Evolutionary conservation across 1,140 invertebrate species (phyloP), one percentile per base, ranked within the genome.

Genomic region (Acromyrmex charruanus): DNA sequence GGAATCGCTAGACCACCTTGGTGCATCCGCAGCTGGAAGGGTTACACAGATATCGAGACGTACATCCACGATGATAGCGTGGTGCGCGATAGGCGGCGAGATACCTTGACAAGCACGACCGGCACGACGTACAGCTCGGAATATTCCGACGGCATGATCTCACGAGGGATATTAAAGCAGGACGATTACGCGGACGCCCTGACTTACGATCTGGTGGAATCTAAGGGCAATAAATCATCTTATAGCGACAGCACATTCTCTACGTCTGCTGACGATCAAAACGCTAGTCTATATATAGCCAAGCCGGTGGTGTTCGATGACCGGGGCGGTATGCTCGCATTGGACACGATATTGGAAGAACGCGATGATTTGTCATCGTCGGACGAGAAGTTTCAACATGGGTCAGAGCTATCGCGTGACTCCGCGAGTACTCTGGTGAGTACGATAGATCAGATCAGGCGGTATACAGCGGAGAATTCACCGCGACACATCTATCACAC

Each of bases 11-110:
- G 97, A 86, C 96, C 96, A 89, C 96, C 96, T n/a, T 96, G 96
- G 96, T 97, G 96, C 3, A 95, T 97, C 61, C 94, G 96, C n/a
- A 97, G 96, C 35, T 97, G 97, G 97, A 96, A 96, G 91, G 96
- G 96, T 3, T 97, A 96, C 88, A 96, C 95, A 12, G 96, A 97
- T 87, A 97, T 97, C 81, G 96, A 97, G 88, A 96, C 96, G 58
- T 96, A 96, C 91, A 95, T 96, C 18, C 96, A 97, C 77, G 96
- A 97, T 88, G 96, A 96, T 18, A 97, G 96, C 85, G 95, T 96
- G 6, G 95, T 96, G 9, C 94, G 96, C 31, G 96, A 97, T 69
- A 93, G 96, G 89, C 94, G 96, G 72, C 90, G 96, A 53, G 96
- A 96, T 53, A 96, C 96, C 3, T 89, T 96, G n/a, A 96, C 96